A percentile compares a stretch with the other conserved stretches of the same genome.
phyloP scores from a whole-genome alignment of 2,888 invertebrate genomes.

The Apotomis betuletana region DNA sequence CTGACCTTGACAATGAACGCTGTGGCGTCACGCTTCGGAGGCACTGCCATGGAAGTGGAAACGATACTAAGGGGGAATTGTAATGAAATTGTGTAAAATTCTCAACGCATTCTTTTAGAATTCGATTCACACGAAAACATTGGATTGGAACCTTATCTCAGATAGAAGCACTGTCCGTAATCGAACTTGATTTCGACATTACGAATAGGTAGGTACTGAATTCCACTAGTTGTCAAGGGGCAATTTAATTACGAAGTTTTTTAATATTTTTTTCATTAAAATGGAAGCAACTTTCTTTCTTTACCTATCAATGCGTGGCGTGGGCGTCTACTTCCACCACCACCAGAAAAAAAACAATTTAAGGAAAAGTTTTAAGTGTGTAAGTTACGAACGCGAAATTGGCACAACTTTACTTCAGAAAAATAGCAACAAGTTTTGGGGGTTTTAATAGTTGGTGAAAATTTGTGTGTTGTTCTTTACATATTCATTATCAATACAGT shows the following conservation, averaged over 20 bases:
- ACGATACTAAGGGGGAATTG: slow-evolving; percentile 64
- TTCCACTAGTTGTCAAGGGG: neutral
- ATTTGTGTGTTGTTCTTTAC: too few relatives aligned
- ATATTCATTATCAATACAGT: too few relatives aligned
- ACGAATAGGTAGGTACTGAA: neutral
- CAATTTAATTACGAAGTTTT: neutral
- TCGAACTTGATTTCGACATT: slow-evolving; percentile 23
- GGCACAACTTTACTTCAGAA: too few relatives aligned
- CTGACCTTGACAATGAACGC: slow-evolving; percentile 81
- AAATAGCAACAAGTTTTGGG: too few relatives aligned
- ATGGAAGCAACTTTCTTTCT: too few relatives aligned
- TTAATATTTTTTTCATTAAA: too few relatives aligned
- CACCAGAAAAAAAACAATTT: too few relatives aligned
- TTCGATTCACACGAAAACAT: slow-evolving; percentile 30
- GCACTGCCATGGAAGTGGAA: slow-evolving; percentile 73
- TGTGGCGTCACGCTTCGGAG: slow-evolving; percentile 74
- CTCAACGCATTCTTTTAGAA: slow-evolving; percentile 63
- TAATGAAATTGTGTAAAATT: slow-evolving; percentile 75
- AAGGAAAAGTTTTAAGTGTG: too few relatives aligned
- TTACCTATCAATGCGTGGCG: too few relatives aligned
- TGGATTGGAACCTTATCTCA: slow-evolving; percentile 37
- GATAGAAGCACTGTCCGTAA: slow-evolving; percentile 22
- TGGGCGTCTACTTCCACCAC: too few relatives aligned
- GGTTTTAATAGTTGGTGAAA: too few relatives aligned
- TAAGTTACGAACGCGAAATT: too few relatives aligned